A percentile compares a stretch with the other conserved stretches of the same genome.
Evolutionary conservation across 2,113 vertebrate genomes (phyloP).

Genomic region (Phalacrocorax carbo): DNA sequence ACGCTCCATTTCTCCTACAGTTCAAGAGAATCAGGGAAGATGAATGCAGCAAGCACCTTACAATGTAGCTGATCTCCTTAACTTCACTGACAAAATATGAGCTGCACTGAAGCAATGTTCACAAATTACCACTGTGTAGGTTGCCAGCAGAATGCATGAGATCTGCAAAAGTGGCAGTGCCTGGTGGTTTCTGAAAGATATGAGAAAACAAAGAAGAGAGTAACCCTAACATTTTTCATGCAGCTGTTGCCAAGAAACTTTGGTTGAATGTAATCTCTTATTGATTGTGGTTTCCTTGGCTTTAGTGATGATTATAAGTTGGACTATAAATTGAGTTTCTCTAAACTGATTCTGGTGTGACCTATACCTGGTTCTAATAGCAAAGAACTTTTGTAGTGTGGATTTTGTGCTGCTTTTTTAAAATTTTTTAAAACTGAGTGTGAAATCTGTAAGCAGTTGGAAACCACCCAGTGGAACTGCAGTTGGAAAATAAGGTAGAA

Average conservation of each 20-base stretch:
- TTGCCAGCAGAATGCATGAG: neutral
- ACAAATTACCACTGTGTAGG: too few species aligned
- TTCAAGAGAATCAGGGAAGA: neutral
- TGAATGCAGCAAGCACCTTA: neutral
- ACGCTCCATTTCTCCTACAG: neutral
- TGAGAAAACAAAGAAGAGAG: neutral
- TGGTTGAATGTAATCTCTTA: neutral
- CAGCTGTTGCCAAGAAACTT: neutral
- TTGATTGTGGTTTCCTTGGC: neutral
- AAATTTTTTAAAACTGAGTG: neutral
- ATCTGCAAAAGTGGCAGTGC: neutral
- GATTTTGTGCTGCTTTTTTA: neutral
- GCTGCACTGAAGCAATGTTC: neutral
- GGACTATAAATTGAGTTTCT: neutral
- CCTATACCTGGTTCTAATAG: neutral
- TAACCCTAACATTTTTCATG: neutral
- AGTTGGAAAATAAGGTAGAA: neutral
- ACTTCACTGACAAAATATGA: neutral
- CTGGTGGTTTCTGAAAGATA: neutral
- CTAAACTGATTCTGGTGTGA: neutral
- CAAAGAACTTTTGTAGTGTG: neutral
- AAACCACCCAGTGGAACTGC: neutral
- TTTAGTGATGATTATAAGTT: neutral
- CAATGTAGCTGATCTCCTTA: neutral
- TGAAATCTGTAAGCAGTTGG: neutral